Evolutionary conservation across 1,140 invertebrate species (phyloP).

Genomic region (Agraylea sexmaculata): DNA sequence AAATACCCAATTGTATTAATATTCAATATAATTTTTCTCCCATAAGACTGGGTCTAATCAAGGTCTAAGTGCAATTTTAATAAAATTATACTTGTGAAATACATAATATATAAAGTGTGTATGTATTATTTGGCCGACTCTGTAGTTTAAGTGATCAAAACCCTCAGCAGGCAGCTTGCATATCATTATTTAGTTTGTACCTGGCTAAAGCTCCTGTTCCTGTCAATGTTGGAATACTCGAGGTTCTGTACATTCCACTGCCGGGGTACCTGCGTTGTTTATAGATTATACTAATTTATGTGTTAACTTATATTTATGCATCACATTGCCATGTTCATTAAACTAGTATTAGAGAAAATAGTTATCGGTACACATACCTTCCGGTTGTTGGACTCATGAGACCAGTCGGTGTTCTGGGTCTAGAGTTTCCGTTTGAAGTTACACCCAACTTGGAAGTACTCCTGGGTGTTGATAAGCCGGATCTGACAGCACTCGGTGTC

Average conservation of each 20-base stretch:
- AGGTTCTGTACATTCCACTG: slow-evolving; percentile 69
- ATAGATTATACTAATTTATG: slow-evolving; percentile 7
- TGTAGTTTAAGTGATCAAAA: too few relatives aligned
- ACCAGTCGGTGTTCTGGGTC: slow-evolving; percentile 63
- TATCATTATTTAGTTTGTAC: slow-evolving; percentile 42
- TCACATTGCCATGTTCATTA: background rate
- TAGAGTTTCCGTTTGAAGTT: slow-evolving; percentile 40
- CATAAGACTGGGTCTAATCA: too few relatives aligned
- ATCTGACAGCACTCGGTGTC: slow-evolving; percentile 35
- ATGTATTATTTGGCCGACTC: too few relatives aligned
- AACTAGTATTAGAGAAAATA: background rate
- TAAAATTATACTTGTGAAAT: too few relatives aligned
- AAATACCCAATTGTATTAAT: too few relatives aligned
- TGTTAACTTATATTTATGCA: background rate
- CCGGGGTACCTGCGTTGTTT: slow-evolving; percentile 35
- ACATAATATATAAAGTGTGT: too few relatives aligned
- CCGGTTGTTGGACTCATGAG: slow-evolving; percentile 53
- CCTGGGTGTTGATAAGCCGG: slow-evolving; percentile 38
- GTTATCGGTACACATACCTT: slow-evolving; percentile 40
- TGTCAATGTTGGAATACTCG: slow-evolving; percentile 74
- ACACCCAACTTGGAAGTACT: slow-evolving; percentile 36
- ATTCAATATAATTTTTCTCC: too few relatives aligned
- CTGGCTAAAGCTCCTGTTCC: slow-evolving; percentile 60
- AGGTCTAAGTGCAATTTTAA: too few relatives aligned
- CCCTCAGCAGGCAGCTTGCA: too few relatives aligned